Base-by-base conservation (phyloP, 2,888 invertebrate genomes). In the Paralinhomoeus sp. region DNA sequence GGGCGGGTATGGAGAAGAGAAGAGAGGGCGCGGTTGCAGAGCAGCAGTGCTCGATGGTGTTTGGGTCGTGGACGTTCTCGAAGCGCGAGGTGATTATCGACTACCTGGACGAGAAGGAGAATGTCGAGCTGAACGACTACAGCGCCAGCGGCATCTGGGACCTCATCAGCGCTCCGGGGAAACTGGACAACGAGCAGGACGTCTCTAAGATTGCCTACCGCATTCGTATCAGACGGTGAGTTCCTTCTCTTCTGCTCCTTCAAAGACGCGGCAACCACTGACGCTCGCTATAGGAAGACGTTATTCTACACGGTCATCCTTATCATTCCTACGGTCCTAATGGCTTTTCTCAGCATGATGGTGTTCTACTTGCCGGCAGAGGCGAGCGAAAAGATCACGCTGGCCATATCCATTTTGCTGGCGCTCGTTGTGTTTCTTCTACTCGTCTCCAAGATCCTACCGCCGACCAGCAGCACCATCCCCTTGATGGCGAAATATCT, bases 71-170 rank as follows among this genome's bases (percentile, higher is more conserved):
- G 89, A 89, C 89, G 2, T 89, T 87, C 67, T 87, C 87, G 61
- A 85, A 87, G 23, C 85, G 89, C 65, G 89, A 91, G 71, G 87
- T 91, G 42, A 49, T 48, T 40, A 43, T 54, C 3, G 80, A 82
- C 9, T 68, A 87, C 37, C 84, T 84, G 68, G 82, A 84, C 64
- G 79, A 82, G 64, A 85, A 85, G 66, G 3, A 46, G 45, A 18
- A 83, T 64, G 87, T 89, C 40, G 89, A 91, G 65, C 71, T 91
- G 45, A 87, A 87, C 18, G 89, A 91, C 67, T 91, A 91, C 64
- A 87, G 87, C 81, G 85, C 85, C 61, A 85, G 85, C 41, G 89
- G 89, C 45, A 89, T 89, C 15, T 89, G 89, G 89, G 89, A 91
- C 64, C 83, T 91, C 49, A 87, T 91, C 55, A 85, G 83, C 71